phyloP scores from a whole-genome alignment of 2,797 vertebrate genomes.

The Allobates femoralis region DNA sequence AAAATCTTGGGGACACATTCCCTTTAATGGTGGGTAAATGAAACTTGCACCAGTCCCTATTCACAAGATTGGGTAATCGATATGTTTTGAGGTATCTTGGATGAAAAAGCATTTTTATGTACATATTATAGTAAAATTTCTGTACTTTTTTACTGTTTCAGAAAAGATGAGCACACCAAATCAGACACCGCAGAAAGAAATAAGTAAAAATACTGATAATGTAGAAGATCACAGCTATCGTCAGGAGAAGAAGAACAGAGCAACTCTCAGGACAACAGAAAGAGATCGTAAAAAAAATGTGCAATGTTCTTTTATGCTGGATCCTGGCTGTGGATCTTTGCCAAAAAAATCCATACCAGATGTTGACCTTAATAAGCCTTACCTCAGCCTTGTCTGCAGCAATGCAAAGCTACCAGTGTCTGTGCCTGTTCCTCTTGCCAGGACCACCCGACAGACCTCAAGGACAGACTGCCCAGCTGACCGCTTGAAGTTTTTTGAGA shows the following conservation, averaged over 20 bases:
- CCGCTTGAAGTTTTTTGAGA: conserved; percentile 98
- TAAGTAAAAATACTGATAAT: conserved; percentile 76
- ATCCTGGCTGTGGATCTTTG: conserved; percentile 86
- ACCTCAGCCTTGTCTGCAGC: conserved; percentile 96
- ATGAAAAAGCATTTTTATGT: not conserved
- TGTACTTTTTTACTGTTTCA: conserved; percentile 65
- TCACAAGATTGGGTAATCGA: not conserved
- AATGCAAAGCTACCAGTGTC: conserved; percentile 87
- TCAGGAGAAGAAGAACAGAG: conserved; percentile 90
- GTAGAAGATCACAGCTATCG: conserved; percentile 88
- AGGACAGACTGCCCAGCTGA: conserved; percentile 96
- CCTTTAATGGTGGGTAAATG: too few species aligned
- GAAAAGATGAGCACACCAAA: conserved; percentile 78
- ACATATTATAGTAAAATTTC: not conserved
- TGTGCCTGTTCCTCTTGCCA: conserved; percentile 87
- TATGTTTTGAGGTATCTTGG: not conserved
- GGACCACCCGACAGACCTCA: conserved; percentile 94
- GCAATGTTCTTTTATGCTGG: conserved; percentile 93
- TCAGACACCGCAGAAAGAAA: conserved; percentile 79
- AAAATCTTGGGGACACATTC: too few species aligned
- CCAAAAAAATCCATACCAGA: conserved; percentile 83
- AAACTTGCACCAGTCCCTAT: not conserved
- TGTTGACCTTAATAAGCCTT: conserved; percentile 97
- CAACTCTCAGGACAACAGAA: conserved; percentile 86
- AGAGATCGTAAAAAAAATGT: conserved; percentile 94